phyloP scores from a whole-genome alignment of 2,797 vertebrate genomes.

The Enteromius treurensis region DNA sequence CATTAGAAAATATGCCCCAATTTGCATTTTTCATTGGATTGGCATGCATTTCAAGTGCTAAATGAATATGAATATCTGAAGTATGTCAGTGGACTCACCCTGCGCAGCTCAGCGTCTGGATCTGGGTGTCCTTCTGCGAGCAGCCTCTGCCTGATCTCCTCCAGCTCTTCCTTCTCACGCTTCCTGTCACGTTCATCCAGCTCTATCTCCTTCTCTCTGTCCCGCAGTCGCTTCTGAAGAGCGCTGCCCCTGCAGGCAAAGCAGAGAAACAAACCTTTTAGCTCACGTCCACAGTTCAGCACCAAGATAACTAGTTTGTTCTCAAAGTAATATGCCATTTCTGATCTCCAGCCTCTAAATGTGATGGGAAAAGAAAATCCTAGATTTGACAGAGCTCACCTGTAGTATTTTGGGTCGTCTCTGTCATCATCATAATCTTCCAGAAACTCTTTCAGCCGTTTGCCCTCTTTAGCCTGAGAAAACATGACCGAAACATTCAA shows the following conservation, averaged over 20 bases:
- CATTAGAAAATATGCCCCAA: not conserved
- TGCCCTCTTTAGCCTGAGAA: constrained; percentile 93
- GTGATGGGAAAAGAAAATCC: not conserved
- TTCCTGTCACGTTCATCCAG: constrained; percentile 97
- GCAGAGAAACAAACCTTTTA: constrained; percentile 53
- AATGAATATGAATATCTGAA: not conserved
- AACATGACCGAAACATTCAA: not conserved
- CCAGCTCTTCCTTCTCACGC: constrained; percentile 96
- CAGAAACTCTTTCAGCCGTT: constrained; percentile 96
- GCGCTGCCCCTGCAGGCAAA: constrained; percentile 90
- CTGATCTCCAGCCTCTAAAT: not conserved
- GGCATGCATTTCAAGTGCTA: not conserved
- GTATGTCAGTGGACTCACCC: constrained; percentile 77
- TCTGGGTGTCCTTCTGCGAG: constrained; percentile 97
- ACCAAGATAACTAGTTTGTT: not conserved
- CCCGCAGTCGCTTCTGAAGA: constrained; percentile 96
- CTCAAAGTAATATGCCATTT: not conserved
- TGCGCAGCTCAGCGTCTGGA: constrained; percentile 96
- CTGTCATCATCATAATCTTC: constrained; percentile 98
- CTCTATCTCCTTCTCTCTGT: constrained; percentile 98
- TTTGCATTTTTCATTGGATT: not conserved
- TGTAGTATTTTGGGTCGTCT: constrained; percentile 98
- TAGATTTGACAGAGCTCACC: constrained; percentile 71
- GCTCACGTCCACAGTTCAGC: not conserved
- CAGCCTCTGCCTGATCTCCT: constrained; percentile 96